Evolutionary conservation across 2,888 invertebrate genomes (phyloP).

Genomic region (Sialis lutaria): DNA sequence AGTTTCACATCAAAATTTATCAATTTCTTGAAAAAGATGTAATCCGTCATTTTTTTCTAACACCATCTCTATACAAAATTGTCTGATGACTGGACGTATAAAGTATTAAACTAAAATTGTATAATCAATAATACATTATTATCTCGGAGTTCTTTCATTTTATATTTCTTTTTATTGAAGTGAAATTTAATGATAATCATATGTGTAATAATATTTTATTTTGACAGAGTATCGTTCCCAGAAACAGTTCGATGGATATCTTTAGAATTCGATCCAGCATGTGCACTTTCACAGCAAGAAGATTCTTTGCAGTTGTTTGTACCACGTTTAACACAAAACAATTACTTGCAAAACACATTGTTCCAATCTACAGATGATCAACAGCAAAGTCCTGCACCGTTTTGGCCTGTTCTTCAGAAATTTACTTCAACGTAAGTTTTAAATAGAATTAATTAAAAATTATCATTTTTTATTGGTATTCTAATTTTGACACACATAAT

Average conservation of each 20-base stretch:
- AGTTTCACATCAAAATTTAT: no score
- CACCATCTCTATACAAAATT: no score
- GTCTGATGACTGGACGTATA: no score
- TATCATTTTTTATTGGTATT: background rate
- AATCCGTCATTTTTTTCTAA: no score
- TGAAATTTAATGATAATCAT: background rate
- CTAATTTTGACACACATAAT: background rate
- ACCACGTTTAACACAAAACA: constrained; percentile 25
- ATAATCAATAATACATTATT: no score
- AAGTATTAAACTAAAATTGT: no score
- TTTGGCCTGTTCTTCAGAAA: constrained; percentile 49
- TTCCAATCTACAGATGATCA: constrained; percentile 18
- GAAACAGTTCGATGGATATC: constrained; percentile 79
- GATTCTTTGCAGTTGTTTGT: constrained; percentile 65
- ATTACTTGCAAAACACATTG: constrained; percentile 7
- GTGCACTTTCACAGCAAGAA: constrained; percentile 85
- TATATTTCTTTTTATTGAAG: no score
- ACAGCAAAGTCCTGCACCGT: constrained; percentile 22
- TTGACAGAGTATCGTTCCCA: constrained; percentile 67
- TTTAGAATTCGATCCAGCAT: constrained; percentile 82
- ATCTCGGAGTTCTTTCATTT: no score
- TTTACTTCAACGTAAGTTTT: constrained; percentile 34
- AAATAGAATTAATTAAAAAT: background rate
- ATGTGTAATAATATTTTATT: constrained; percentile 4
- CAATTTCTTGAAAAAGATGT: no score